These are phyloP conservation scores for Passer montanus DNA, from an alignment of 2,113 vertebrate species.

Conservation along the genomic window DNA sequence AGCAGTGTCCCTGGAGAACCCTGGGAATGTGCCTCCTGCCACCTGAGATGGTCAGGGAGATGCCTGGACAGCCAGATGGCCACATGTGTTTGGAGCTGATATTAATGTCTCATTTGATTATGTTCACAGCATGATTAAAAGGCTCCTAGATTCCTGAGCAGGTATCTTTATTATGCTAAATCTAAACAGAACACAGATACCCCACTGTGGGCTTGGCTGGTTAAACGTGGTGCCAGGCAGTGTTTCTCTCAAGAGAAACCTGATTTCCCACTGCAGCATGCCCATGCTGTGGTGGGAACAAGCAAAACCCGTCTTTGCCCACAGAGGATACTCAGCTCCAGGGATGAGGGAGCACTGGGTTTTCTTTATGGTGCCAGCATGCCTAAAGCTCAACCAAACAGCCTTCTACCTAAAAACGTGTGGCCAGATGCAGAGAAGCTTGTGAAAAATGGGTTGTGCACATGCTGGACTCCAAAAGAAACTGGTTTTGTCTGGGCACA, in stretches of 20 bases:
- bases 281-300: background rate
- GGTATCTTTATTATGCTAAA: background rate
- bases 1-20: background rate
- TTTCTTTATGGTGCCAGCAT: background rate
- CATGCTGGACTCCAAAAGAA: background rate
- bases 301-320: background rate
- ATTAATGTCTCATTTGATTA: background rate
- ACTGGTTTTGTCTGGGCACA: background rate
- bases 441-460: background rate
- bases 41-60: background rate
- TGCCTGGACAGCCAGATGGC: slow-evolving; percentile 4
- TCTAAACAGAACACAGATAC: background rate
- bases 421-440: background rate
- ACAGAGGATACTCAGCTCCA: background rate
- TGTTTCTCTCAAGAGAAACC: background rate
- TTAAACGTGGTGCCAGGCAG: background rate
- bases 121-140: background rate
- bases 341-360: background rate
- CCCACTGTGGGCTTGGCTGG: background rate
- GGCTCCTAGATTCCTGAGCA: background rate
- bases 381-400: background rate
- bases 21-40: background rate
- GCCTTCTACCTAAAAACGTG: background rate
- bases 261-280: background rate
- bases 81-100: background rate